Base-by-base conservation (phyloP, 2,113 vertebrate genomes). In the Pterocles gutturalis region DNA sequence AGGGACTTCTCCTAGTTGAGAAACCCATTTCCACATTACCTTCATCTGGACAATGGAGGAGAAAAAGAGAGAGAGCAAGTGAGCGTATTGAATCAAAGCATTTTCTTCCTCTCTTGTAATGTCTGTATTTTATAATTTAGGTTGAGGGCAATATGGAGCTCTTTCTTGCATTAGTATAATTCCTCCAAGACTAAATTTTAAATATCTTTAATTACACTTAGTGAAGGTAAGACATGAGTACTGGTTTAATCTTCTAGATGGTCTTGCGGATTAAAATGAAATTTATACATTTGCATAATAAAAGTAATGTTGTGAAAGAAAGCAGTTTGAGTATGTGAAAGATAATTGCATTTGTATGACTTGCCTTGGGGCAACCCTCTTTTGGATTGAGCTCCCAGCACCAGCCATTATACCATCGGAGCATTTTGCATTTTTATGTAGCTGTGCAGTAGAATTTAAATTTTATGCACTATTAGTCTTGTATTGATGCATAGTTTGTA, bases 271-370 rank as follows among this genome's bases (percentile, higher is more conserved):
- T 98, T 98, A 98, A 97, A 97, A 98, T 97, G 96, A 96, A 93
- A 97, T 97, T 95, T 96, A 82, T 77, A 31, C 77, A 98, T 98
- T 98, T 98, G 98, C 98, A 98, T 98, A 98, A 98, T 98, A 98
- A 98, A 98, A 98, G 96, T 96, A 97, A 97, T 92, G 97, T 96
- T 97, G 87, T 97, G 96, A 97, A 97, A 96, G 96, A 91, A 96
- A 96, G 96, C 95, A 89, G 82, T 94, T 75, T 41, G 83, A 89
- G 94, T 87, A 73, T 87, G 73, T 75, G 92, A 92, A 96, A 97
- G 96, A 96, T 97, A 95, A 98, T 97, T 98, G 97, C 96, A 94
- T 98, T 96, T 93, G 94, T 90, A 90, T 38, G 34, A 72, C 81
- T 96, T 89, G 86, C 95, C 93, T 85, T 90, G 90, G 83, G 96